Base-by-base conservation (phyloP, 2,113 vertebrate species). In the Nothobranchius kuhntae region DNA sequence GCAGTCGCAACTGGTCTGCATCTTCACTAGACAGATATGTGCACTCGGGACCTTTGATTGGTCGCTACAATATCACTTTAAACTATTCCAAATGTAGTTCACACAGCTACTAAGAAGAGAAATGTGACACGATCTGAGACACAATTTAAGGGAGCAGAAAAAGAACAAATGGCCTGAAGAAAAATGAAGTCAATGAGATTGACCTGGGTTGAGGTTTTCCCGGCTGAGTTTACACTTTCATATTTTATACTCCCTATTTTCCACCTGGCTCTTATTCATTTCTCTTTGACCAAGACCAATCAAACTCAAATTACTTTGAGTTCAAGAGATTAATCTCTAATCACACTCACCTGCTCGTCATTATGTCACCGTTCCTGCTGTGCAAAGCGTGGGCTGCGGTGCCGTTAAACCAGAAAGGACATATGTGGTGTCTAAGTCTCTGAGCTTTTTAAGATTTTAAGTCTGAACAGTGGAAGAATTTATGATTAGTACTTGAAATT, bases 11-110 rank as follows among this genome's bases (percentile, higher is more conserved):
- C 61, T 75, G 61, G 67, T 77, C 54, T 60, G 51, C 40, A 55
- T 73, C 68, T 76, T 82, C 71, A 67, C 73, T 75, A 69, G 53
- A 36, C 12, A 42, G 21, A 71, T 53, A 52, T 46, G 53, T 26
- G 52, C 4, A 53, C 47, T 59, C 53, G 62, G 42, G 57, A 50
- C 53, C 73, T 63, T 68, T 53, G 13, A 59, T 65, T 17, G 65
- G 42, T 73, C 2, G 35, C 24, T 53, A 26, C 13, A 12, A 53
- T 52, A 45, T 71, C 36, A 77, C 14, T 82, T 77, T 58, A 52
- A 61, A 13, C 60, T 66, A 60, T 76, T 77, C 44, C 7, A 59
- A 44, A 21, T 73, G 65, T 56, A 35, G 53, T 68, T 14, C 21
- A 48, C 40, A 40, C 21, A 21, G 21, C 21, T 21, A 21, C 48